phyloP scores from a whole-genome alignment of 2,888 invertebrate genomes.

The Drosophila anceps region DNA sequence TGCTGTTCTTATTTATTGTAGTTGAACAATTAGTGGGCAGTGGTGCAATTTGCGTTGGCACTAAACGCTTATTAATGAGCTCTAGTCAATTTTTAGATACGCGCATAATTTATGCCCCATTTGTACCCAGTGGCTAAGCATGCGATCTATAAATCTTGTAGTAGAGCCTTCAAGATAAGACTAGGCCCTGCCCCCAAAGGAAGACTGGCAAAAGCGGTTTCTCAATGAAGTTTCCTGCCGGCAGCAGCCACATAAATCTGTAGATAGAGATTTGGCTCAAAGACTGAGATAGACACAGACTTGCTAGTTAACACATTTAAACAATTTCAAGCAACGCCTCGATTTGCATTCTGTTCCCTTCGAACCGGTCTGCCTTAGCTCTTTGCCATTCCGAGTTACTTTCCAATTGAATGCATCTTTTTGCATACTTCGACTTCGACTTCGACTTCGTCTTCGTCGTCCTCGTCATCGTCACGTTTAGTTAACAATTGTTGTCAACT shows the following conservation, averaged over 20 bases:
- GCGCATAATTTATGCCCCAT: slow-evolving; percentile 45
- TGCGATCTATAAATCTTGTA: slow-evolving; percentile 69
- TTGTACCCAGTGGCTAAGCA: slow-evolving; percentile 15
- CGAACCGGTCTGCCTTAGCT: slow-evolving; percentile 1
- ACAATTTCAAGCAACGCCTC: slow-evolving; percentile 37
- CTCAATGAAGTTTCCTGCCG: neutral
- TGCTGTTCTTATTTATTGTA: slow-evolving; percentile 39
- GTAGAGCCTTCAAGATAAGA: slow-evolving; percentile 50
- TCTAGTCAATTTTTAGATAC: slow-evolving; percentile 53
- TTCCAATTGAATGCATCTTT: slow-evolving; percentile 66
- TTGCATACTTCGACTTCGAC: neutral
- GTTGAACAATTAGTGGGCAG: slow-evolving; percentile 59
- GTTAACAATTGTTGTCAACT: slow-evolving; percentile 46
- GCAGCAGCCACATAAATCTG: slow-evolving; percentile 1
- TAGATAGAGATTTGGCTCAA: slow-evolving; percentile 7
- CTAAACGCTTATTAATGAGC: slow-evolving; percentile 77
- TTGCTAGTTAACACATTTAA: slow-evolving; percentile 42
- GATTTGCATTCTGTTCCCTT: slow-evolving; percentile 3
- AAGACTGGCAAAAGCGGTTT: neutral
- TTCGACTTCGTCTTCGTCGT: slow-evolving; percentile 12
- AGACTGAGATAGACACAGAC: slow-evolving; percentile 7
- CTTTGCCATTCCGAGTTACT: slow-evolving; percentile 17
- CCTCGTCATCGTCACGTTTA: slow-evolving; percentile 19
- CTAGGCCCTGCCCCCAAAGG: neutral
- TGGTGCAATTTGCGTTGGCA: slow-evolving; percentile 45